These are phyloP conservation scores for Pegea sp. DNA, from an alignment of 23 tunicate species.

Conservation along the genomic window DNA sequence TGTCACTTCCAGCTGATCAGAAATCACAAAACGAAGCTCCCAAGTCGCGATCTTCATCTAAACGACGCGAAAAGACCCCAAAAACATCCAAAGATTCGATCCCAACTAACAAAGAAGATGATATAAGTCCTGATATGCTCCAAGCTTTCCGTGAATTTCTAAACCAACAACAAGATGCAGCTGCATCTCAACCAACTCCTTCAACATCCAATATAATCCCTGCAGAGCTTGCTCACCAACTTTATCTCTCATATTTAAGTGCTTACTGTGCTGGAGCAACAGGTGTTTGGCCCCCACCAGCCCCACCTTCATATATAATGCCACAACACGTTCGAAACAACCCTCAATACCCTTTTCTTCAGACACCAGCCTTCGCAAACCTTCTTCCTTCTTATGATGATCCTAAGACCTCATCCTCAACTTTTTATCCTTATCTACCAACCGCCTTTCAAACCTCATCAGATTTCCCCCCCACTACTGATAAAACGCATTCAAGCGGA, in stretches of 20 bases:
- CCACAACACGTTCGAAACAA: conserved; percentile 6
- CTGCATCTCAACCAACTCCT: neutral
- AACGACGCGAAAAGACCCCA: too few species aligned
- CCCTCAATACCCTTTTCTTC: neutral
- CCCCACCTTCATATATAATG: conserved; percentile 43
- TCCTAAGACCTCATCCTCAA: neutral
- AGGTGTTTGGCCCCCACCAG: conserved; percentile 65
- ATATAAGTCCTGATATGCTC: neutral
- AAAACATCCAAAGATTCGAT: too few species aligned
- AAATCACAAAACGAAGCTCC: too few species aligned
- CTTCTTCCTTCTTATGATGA: neutral
- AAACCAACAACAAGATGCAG: neutral
- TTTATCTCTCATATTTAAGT: conserved; percentile 55
- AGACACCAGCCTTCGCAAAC: too few species aligned
- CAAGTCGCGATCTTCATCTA: too few species aligned
- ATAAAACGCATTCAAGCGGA: neutral
- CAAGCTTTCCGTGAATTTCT: neutral
- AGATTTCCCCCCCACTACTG: neutral
- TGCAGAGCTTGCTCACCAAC: conserved; percentile 33
- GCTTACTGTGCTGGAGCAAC: conserved; percentile 84
- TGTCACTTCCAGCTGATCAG: conserved; percentile 12
- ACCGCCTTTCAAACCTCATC: neutral
- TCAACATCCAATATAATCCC: conserved; percentile 4
- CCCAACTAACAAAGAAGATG: too few species aligned
- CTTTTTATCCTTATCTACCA: neutral